Percentiles rank a stretch among this genome's conserved stretches.
phyloP scores from a whole-genome alignment of 2,113 vertebrate genomes.

The Prolemur simus region DNA sequence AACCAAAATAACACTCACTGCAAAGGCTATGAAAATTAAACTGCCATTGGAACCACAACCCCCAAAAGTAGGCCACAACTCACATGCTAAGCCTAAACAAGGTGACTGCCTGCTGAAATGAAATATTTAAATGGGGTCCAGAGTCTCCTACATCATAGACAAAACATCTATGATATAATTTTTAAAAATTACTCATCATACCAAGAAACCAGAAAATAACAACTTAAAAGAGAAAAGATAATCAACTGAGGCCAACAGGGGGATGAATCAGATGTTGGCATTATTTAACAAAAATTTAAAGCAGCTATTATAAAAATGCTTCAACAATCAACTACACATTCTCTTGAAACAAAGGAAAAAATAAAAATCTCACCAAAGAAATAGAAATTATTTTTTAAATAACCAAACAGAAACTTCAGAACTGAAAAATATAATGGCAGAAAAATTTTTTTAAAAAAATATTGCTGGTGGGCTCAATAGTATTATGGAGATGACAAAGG shows the following conservation, averaged over 20 bases:
- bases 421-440: neutral
- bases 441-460: neutral
- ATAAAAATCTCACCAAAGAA: neutral
- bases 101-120: neutral
- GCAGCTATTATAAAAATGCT: constrained; percentile 42
- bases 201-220: constrained; percentile 37
- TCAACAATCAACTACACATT: constrained; percentile 33
- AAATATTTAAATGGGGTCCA: constrained; percentile 19
- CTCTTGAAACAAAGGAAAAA: constrained; percentile 16
- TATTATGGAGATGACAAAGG: neutral
- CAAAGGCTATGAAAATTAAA: constrained; percentile 33
- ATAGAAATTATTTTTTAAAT: neutral
- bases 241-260: neutral
- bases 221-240: constrained; percentile 40
- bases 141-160: neutral
- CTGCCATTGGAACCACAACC: neutral
- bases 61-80: neutral
- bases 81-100: constrained; percentile 20
- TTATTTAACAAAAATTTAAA: constrained; percentile 53
- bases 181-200: neutral
- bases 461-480: neutral
- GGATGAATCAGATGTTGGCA: neutral
- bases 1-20: neutral
- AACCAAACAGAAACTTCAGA: neutral
- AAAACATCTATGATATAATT: neutral